These are phyloP conservation scores for Siderastrea radians DNA, from an alignment of 92 coral and sea anemone genomes.

Conservation along the genomic window DNA sequence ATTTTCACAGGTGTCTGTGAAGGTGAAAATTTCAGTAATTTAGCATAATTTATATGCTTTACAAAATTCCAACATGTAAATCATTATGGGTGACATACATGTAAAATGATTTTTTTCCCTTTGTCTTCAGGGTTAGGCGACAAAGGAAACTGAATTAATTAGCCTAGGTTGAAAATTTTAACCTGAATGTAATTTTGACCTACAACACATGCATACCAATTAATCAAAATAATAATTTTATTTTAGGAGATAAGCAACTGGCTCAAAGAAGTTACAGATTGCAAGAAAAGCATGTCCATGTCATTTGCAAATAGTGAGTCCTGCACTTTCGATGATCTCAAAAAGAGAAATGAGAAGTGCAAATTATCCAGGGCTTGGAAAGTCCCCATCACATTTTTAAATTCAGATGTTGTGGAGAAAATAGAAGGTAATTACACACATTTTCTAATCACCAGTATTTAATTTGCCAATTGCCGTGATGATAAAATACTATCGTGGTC, in stretches of 20 bases:
- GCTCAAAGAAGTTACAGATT: conserved; percentile 3
- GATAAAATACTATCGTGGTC: not conserved
- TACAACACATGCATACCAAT: not conserved
- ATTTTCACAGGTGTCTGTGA: conserved; percentile 26
- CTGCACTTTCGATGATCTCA: conserved; percentile 11
- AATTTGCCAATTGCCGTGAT: not conserved
- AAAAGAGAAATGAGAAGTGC: conserved; percentile 23
- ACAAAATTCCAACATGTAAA: too few species aligned
- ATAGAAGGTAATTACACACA: not conserved
- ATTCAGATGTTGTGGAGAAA: conserved; percentile 4
- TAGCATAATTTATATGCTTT: not conserved
- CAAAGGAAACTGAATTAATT: too few species aligned
- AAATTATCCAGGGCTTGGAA: conserved; percentile 33
- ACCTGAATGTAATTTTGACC: too few species aligned
- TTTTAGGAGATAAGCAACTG: conserved; percentile 24
- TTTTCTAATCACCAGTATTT: too few species aligned
- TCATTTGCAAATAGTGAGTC: conserved; percentile 15
- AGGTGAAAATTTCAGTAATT: not conserved
- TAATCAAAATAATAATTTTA: not conserved
- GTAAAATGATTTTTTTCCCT: too few species aligned
- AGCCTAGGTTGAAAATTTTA: too few species aligned
- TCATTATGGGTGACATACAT: too few species aligned
- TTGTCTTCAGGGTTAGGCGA: too few species aligned
- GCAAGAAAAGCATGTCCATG: conserved; percentile 3
- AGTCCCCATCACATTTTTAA: not conserved